Conservation (phyloP, 2,113 vertebrate genomes). For the Dicaeum eximium region DNA sequence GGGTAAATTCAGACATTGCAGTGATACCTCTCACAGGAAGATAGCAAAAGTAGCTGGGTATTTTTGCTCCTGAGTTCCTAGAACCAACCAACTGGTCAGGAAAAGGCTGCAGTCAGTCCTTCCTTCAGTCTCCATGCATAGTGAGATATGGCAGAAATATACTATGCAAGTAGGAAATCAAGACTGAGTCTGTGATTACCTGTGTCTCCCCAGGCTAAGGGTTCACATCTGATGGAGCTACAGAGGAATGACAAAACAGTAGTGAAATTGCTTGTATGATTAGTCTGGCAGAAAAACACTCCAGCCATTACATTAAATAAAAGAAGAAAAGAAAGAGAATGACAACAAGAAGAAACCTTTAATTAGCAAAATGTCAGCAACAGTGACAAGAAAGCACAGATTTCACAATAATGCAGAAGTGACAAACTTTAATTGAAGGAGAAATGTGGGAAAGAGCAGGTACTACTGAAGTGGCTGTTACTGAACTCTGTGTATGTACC, state of each 20-base stretch:
- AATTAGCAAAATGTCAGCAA: not conserved
- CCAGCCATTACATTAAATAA: not conserved
- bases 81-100: not conserved
- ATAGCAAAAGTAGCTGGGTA: not conserved
- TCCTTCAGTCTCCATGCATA: not conserved
- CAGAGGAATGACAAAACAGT: not conserved
- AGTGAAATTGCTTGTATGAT: not conserved
- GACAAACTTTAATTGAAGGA: not conserved
- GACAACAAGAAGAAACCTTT: not conserved
- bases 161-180: not conserved
- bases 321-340: not conserved
- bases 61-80: not conserved
- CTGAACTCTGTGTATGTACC: not conserved
- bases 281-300: not conserved
- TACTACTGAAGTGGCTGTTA: not conserved
- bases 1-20: not conserved
- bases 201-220: not conserved
- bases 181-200: conserved; percentile 17
- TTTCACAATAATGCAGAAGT: not conserved
- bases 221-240: not conserved
- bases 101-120: not conserved
- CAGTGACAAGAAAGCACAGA: not conserved
- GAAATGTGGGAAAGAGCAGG: not conserved
- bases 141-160: not conserved
- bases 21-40: not conserved